Evolutionary conservation across 2,888 invertebrate species (phyloP).

Genomic region (Drosophila putrida): DNA sequence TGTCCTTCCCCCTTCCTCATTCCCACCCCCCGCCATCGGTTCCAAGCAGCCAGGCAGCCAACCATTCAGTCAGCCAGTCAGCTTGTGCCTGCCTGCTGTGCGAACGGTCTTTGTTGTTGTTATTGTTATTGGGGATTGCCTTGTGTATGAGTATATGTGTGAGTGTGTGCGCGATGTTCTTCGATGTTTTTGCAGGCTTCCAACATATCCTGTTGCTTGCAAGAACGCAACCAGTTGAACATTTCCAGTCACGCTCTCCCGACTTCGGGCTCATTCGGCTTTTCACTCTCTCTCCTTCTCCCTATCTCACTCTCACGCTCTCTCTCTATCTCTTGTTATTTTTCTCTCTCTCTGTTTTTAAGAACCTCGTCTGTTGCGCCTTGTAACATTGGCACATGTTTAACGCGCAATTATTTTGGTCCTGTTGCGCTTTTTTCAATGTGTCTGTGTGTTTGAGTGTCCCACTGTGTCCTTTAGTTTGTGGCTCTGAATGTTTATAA

Average conservation of each 20-base stretch:
- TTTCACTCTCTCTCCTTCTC: background rate
- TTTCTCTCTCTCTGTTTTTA: background rate
- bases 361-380: slow-evolving; percentile 57
- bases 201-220: slow-evolving; percentile 79
- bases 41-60: slow-evolving; percentile 14
- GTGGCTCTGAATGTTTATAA: slow-evolving; percentile 34
- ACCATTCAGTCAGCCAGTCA: slow-evolving; percentile 42
- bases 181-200: slow-evolving; percentile 74
- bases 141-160: slow-evolving; percentile 8
- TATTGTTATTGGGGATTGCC: slow-evolving; percentile 36
- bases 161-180: slow-evolving; percentile 63
- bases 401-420: slow-evolving; percentile 79
- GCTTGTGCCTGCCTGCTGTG: slow-evolving; percentile 25
- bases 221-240: slow-evolving; percentile 77
- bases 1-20: slow-evolving; percentile 1
- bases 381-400: slow-evolving; percentile 73
- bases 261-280: slow-evolving; percentile 51
- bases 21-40: slow-evolving; percentile 9
- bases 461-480: slow-evolving; percentile 27
- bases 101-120: slow-evolving; percentile 24
- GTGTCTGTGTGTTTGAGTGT: slow-evolving; percentile 35
- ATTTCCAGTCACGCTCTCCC: slow-evolving; percentile 69
- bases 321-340: background rate
- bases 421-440: slow-evolving; percentile 77
- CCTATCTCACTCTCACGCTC: background rate